A percentile compares a stretch with the other conserved stretches of the same genome.
Conservation (phyloP, 2,797 vertebrate species). For the Acrossocheilus wenchowensis region DNA sequence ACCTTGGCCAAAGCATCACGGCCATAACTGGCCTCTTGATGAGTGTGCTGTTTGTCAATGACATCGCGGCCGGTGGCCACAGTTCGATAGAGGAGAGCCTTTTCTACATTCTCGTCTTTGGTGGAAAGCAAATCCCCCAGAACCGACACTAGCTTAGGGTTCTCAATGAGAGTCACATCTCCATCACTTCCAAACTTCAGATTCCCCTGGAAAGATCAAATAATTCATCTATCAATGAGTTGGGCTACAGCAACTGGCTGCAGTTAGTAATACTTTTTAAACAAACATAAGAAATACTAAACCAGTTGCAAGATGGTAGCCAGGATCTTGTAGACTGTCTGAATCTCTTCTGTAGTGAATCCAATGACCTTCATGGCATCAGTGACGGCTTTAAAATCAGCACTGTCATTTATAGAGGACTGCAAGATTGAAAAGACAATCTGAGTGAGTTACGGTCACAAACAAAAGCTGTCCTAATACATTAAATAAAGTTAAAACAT, state of each 20-base stretch:
- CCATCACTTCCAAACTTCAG: slow-evolving; percentile 90
- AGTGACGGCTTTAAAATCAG: slow-evolving; percentile 92
- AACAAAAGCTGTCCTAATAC: neutral
- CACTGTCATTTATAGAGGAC: slow-evolving; percentile 90
- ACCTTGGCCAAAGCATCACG: slow-evolving; percentile 97
- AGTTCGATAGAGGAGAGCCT: slow-evolving; percentile 93
- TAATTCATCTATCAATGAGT: neutral
- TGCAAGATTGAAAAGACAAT: slow-evolving; percentile 61
- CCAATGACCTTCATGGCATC: slow-evolving; percentile 99
- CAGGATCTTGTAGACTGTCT: slow-evolving; percentile 94
- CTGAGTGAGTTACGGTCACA: neutral
- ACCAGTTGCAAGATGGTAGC: slow-evolving; percentile 96
- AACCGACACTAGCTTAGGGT: slow-evolving; percentile 82
- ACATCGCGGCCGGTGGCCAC: slow-evolving; percentile 94
- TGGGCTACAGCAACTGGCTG: neutral
- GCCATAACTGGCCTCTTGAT: slow-evolving; percentile 92
- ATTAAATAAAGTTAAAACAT: neutral
- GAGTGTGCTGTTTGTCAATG: slow-evolving; percentile 96
- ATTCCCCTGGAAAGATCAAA: slow-evolving; percentile 83
- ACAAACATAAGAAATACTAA: slow-evolving; percentile 41
- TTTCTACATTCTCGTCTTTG: slow-evolving; percentile 90
- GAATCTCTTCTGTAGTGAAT: slow-evolving; percentile 93
- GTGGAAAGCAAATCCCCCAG: slow-evolving; percentile 88
- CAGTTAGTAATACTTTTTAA: neutral
- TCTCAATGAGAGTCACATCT: slow-evolving; percentile 90